Conservation (phyloP, 1,140 invertebrate genomes). For the Drosophila sturtevanti region DNA sequence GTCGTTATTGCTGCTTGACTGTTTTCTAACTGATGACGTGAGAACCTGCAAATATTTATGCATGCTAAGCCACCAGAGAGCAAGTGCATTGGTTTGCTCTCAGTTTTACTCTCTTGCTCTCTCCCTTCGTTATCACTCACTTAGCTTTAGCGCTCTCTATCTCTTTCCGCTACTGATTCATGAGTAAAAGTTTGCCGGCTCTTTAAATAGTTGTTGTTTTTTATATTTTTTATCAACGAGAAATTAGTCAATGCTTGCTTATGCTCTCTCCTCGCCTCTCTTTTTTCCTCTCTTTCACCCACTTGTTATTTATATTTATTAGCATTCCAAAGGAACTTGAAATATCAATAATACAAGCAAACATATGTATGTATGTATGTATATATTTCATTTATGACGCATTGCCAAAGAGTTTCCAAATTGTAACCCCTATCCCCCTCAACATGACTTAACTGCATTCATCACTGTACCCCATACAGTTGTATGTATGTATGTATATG, state of each 20-base stretch:
- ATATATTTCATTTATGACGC: constrained; percentile 70
- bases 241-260: neutral
- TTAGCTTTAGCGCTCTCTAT: neutral
- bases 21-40: constrained; percentile 6
- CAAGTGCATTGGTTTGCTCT: neutral
- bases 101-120: neutral
- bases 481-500: neutral
- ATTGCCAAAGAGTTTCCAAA: constrained; percentile 32
- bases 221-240: neutral
- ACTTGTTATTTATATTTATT: constrained; percentile 50
- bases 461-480: neutral
- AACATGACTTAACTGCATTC: neutral
- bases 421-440: neutral
- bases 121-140: neutral
- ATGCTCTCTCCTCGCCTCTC: neutral
- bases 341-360: constrained; percentile 57
- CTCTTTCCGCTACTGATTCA: neutral
- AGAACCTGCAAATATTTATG: constrained; percentile 7
- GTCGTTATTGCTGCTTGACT: neutral
- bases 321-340: constrained; percentile 8
- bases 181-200: constrained; percentile 7
- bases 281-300: neutral
- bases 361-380: no score
- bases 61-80: neutral
- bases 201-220: constrained; percentile 1